Base-by-base conservation (phyloP, 1,140 invertebrate genomes). In the Neodiprion fabricii region DNA sequence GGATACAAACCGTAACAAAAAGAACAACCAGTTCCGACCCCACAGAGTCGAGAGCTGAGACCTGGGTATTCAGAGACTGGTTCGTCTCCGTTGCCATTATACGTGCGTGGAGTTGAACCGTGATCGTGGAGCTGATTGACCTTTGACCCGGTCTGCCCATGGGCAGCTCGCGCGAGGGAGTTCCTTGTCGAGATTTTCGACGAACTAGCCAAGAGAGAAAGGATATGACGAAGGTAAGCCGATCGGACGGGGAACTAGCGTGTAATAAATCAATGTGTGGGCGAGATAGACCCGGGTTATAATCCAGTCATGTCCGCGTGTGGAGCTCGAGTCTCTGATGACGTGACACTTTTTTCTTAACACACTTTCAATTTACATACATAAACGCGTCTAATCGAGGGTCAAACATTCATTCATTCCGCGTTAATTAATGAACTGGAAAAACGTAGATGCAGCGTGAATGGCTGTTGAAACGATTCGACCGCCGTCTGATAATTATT, bases 211-310 rank as follows among this genome's bases (percentile, higher is more conserved):
- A 61, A 12, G 53, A 61, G 53, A 61, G 53, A 61, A 17, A 61
- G 53, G n/a, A 61, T 14, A 61, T 61, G n/a, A 61, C n/a, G n/a
- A 61, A 61, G 53, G 53, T 61, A 61, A 61, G n/a, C 53, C 53
- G 3, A 61, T 61, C 53, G 53, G 11, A 17, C n/a, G n/a, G n/a
- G 53, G n/a, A 61, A 61, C 53, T 61, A 61, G 53, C 8, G 28
- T 40, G 28, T 40, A 61, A 61, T 61, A 61, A 61, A 61, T 61
- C 53, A 61, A 61, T 61, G 53, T 17, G 53, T 61, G 53, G 53
- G 53, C 53, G 53, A 61, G 53, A 40, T 40, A 40, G 28, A 61
- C 53, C 9, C 53, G 9, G 9, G 53, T 61, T 40, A 61, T 61
- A 17, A 17, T 40, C 53, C n/a, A 14, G 53, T 61, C 53, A 9